Conservation (phyloP, 2,888 invertebrate species). For the Melitaea athalia region DNA sequence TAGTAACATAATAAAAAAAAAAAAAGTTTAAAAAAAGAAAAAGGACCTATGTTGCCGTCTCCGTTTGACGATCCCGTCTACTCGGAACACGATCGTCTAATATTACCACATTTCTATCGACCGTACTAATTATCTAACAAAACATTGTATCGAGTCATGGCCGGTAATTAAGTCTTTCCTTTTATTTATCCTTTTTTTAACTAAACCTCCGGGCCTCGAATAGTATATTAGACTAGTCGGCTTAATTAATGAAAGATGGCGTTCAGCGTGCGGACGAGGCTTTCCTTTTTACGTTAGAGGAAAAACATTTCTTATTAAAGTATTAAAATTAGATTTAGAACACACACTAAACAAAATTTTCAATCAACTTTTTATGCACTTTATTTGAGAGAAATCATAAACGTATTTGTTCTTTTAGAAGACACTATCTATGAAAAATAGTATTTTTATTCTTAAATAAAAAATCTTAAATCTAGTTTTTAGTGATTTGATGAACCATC, state of each 20-base stretch:
- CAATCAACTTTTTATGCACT: neutral
- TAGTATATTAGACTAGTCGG: neutral
- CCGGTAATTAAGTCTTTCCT: constrained; percentile 49
- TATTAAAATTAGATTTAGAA: neutral
- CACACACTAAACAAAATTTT: neutral
- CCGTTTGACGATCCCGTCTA: neutral
- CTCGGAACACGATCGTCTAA: neutral
- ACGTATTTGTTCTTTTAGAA: neutral
- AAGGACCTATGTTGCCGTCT: neutral
- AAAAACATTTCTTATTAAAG: neutral
- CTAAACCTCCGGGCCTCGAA: constrained; percentile 30
- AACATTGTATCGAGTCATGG: constrained; percentile 49
- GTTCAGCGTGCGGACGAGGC: neutral
- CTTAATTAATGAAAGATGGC: neutral
- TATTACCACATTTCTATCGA: constrained; percentile 1
- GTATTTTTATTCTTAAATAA: neutral
- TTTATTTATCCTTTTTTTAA: constrained; percentile 40
- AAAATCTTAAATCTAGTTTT: neutral
- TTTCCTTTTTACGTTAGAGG: neutral
- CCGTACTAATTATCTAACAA: neutral
- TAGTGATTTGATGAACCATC: constrained; percentile 19
- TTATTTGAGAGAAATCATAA: neutral
- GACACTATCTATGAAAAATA: neutral
- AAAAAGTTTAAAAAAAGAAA: no score
- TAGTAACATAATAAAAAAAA: no score